phyloP scores from a whole-genome alignment of 1,140 invertebrate genomes.

The Pseudomyrmex concolor region DNA sequence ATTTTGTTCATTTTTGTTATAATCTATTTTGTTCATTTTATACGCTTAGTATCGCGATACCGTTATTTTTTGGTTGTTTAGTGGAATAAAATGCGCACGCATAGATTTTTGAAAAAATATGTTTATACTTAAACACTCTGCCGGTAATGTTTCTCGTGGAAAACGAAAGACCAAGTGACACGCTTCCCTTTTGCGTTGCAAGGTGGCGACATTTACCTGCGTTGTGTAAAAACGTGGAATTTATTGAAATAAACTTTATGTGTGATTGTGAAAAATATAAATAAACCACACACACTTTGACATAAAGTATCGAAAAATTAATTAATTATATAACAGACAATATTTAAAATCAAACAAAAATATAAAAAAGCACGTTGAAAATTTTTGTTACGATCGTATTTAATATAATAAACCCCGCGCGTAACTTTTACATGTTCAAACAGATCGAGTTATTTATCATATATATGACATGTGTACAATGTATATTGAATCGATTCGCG shows the following conservation, averaged over 20 bases:
- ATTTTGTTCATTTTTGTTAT: too few species aligned
- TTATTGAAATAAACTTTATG: neutral
- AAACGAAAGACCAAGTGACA: constrained; percentile 18
- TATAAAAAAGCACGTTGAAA: too few species aligned
- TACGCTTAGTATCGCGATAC: too few species aligned
- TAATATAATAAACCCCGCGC: neutral
- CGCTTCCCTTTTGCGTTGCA: constrained; percentile 29
- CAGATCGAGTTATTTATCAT: constrained; percentile 8
- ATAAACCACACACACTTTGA: neutral
- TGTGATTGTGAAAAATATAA: neutral
- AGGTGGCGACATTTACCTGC: constrained; percentile 40
- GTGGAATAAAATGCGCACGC: neutral
- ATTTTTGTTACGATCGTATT: too few species aligned
- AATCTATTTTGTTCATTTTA: neutral
- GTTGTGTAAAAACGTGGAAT: neutral
- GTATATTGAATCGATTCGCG: neutral
- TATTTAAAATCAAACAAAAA: too few species aligned
- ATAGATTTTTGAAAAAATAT: constrained; percentile 1
- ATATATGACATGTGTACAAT: neutral
- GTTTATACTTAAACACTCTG: constrained; percentile 6
- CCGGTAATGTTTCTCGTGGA: constrained; percentile 38
- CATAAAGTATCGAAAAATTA: neutral
- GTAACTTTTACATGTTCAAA: neutral
- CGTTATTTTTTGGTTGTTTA: neutral
- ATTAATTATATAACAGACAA: too few species aligned